Conservation (phyloP, 2,113 vertebrate species). For the Coryphaenoides rupestris region DNA sequence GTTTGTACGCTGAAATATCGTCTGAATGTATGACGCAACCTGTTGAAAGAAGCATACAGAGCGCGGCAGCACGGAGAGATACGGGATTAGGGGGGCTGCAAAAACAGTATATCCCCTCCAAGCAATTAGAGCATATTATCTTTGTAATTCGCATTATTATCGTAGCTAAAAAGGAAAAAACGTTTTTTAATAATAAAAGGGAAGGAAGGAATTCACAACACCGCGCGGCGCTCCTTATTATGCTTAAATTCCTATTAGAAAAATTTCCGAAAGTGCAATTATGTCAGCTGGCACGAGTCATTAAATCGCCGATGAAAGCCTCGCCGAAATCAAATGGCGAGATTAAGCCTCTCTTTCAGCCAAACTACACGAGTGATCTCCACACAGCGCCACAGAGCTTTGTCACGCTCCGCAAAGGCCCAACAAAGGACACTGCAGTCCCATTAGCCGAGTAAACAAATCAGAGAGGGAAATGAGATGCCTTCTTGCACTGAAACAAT, state of each 20-base stretch:
- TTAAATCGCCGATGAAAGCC: conserved; percentile 65
- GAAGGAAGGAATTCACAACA: conserved; percentile 60
- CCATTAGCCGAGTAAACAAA: conserved; percentile 68
- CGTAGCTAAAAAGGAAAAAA: conserved; percentile 68
- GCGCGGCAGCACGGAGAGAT: conserved; percentile 44
- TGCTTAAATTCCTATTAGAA: conserved; percentile 71
- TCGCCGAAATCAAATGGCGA: conserved; percentile 62
- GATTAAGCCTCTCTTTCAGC: conserved; percentile 52
- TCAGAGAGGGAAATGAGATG: conserved; percentile 65
- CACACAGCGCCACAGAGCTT: conserved; percentile 48
- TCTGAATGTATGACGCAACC: conserved; percentile 68
- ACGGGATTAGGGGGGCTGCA: conserved; percentile 41
- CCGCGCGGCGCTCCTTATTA: conserved; percentile 71
- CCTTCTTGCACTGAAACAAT: conserved; percentile 65
- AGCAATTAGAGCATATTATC: conserved; percentile 76
- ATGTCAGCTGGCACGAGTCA: conserved; percentile 68
- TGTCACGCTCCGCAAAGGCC: conserved; percentile 61
- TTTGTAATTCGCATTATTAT: conserved; percentile 77
- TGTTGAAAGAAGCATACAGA: conserved; percentile 64
- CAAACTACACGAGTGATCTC: conserved; percentile 33
- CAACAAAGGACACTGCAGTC: conserved; percentile 62
- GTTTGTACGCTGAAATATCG: conserved; percentile 62
- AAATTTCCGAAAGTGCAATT: conserved; percentile 72
- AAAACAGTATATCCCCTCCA: conserved; percentile 61
- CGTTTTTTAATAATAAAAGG: conserved; percentile 50